Evolutionary conservation across 2,888 invertebrate species (phyloP), one percentile per base, ranked within the genome.

Genomic region (Cheilosia soror): DNA sequence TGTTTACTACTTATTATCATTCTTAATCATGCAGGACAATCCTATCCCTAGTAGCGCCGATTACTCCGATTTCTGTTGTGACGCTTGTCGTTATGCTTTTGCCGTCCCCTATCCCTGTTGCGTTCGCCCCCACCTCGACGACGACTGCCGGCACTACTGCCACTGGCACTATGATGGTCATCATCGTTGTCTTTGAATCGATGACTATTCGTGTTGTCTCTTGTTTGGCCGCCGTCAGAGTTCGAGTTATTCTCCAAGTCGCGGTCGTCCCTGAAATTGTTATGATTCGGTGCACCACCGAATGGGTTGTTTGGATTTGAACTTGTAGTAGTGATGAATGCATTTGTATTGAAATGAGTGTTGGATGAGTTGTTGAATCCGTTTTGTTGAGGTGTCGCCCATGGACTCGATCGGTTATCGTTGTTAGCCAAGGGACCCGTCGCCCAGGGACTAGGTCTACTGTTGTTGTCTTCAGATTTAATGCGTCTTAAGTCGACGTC

Each of bases 231-330:
- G 15, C 37, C 47, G 15, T 81, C 85, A 0, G 76, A 72, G 25
- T 55, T 76, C 11, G 33, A 37, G 68, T 55, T 69, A 55, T 72
- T 51, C 5, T 85, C 81, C 9, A 42, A 11, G 2, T 75, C 84
- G 4, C 57, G 42, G 4, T 81, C 81, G 2, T 85, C 85, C 33
- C 42, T 81, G 27, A 79, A 79, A 51, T 25, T 79, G 40, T 79
- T 83, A 27, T 78, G 78, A 6, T 31, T 84, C 25, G 81, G 49
- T 57, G 72, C 71, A 29, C 51, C 51, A 51, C 51, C 77, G 44
- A 86, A 86, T 60, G 86, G 86, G n/a, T 86, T 86, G 51, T 78
- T 77, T 58, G 77, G 82, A 82, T 86, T 86, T 49, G 84, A 79
- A 71, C 47, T 75, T 31, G 84, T 44, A 31, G 27, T 75, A 27